Percentiles rank a stretch among this genome's conserved stretches.
Evolutionary conservation across 2,797 vertebrate genomes (phyloP).

Genomic region (Myiotriccus ornatus): DNA sequence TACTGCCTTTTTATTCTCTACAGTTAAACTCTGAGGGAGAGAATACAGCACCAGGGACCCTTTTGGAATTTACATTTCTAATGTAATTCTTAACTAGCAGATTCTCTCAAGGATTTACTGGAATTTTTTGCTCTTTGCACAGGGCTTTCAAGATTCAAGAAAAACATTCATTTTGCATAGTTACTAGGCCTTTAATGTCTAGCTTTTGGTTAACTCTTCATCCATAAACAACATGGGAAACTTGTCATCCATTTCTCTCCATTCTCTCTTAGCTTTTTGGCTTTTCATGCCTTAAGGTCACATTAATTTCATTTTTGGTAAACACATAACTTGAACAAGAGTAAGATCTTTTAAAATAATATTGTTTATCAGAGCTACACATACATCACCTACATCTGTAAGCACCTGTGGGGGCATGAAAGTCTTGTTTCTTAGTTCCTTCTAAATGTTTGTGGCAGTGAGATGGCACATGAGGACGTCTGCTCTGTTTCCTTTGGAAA

Average conservation of each 20-base stretch:
- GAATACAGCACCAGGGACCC: neutral
- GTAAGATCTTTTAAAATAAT: neutral
- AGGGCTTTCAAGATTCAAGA: neutral
- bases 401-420: neutral
- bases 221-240: neutral
- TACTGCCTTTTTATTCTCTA: neutral
- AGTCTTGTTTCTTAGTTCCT: neutral
- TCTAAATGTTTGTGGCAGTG: neutral
- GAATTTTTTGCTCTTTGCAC: neutral
- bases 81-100: neutral
- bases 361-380: neutral
- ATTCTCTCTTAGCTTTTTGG: neutral
- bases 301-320: neutral
- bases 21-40: neutral
- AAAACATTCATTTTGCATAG: neutral
- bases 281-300: neutral
- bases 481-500: neutral
- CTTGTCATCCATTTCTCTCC: neutral
- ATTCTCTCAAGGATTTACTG: neutral
- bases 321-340: neutral
- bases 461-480: neutral
- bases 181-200: neutral
- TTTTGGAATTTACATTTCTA: neutral
- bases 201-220: neutral
- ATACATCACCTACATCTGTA: neutral